Evolutionary conservation across 2,113 vertebrate species (phyloP).

Genomic region (Calidris pygmaea): DNA sequence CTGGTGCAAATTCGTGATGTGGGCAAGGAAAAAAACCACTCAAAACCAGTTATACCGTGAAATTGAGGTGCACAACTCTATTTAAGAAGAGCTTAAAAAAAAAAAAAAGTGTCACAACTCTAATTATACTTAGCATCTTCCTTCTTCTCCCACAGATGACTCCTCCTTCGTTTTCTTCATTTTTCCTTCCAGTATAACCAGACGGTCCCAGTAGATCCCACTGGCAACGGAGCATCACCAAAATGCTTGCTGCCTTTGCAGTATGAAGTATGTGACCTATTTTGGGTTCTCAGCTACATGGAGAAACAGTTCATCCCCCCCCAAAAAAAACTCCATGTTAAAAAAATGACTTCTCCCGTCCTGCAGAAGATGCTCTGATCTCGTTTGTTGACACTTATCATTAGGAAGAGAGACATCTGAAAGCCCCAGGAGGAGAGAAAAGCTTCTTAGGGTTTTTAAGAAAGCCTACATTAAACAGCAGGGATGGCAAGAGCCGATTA

Average conservation of each 20-base stretch:
- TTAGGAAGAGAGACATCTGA: not conserved
- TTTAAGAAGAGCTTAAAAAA: not conserved
- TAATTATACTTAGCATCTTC: not conserved
- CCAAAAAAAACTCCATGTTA: no score
- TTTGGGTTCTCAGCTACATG: not conserved
- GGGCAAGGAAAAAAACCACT: not conserved
- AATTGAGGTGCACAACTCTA: not conserved
- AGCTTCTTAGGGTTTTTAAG: conserved; percentile 27
- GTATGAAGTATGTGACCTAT: not conserved
- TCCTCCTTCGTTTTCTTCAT: not conserved
- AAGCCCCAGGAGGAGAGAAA: not conserved
- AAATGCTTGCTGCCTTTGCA: fast-evolving
- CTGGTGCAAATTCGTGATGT: not conserved
- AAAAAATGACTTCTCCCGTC: not conserved
- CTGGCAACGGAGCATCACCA: not conserved
- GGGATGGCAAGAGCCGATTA: not conserved
- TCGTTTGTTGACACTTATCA: conserved; percentile 6
- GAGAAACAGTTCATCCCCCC: not conserved
- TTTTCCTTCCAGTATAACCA: not conserved
- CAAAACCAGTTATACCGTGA: not conserved
- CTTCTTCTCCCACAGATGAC: not conserved
- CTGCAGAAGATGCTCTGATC: not conserved
- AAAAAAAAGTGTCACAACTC: not conserved
- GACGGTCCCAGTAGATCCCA: not conserved
- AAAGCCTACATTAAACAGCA: conserved; percentile 6